A percentile compares a stretch with the other conserved stretches of the same genome.
These are phyloP conservation scores for Exaiptasia diaphana DNA, from an alignment of 64 coral and sea anemone genomes.

Conservation along the genomic window DNA sequence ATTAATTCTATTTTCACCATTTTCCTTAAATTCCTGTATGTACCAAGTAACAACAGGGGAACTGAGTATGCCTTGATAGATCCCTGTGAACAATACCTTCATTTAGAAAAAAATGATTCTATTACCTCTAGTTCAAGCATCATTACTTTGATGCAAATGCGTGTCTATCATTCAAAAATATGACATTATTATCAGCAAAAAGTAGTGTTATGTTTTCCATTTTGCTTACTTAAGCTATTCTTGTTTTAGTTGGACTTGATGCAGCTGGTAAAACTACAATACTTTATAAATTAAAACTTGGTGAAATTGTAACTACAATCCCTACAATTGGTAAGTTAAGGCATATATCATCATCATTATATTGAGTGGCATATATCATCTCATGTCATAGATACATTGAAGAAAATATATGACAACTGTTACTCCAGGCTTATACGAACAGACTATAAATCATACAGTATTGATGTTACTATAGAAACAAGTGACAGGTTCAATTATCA, in stretches of 20 bases:
- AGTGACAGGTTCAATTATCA: too few species aligned
- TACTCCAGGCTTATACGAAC: too few species aligned
- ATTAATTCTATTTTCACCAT: too few species aligned
- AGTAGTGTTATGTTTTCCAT: background rate
- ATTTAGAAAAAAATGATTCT: background rate
- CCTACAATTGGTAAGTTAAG: slow-evolving; percentile 71
- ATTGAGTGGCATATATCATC: background rate
- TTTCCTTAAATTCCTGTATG: too few species aligned
- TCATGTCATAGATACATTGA: background rate
- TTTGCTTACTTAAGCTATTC: background rate
- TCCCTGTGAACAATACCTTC: background rate
- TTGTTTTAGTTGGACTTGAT: slow-evolving; percentile 78
- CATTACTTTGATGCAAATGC: background rate
- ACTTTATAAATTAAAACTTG: slow-evolving; percentile 78
- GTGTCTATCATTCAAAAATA: background rate
- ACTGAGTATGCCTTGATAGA: background rate
- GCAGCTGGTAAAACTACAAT: slow-evolving; percentile 86
- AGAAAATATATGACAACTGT: too few species aligned
- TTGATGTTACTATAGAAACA: too few species aligned
- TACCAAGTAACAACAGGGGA: background rate
- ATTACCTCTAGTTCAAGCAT: background rate
- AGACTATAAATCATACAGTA: too few species aligned
- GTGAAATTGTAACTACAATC: slow-evolving; percentile 85
- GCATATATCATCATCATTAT: background rate
- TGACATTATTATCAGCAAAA: background rate